Percentiles rank a stretch among this genome's conserved stretches.
phyloP scores from a whole-genome alignment of 2,888 invertebrate species.

The Lampropteryx suffumata region DNA sequence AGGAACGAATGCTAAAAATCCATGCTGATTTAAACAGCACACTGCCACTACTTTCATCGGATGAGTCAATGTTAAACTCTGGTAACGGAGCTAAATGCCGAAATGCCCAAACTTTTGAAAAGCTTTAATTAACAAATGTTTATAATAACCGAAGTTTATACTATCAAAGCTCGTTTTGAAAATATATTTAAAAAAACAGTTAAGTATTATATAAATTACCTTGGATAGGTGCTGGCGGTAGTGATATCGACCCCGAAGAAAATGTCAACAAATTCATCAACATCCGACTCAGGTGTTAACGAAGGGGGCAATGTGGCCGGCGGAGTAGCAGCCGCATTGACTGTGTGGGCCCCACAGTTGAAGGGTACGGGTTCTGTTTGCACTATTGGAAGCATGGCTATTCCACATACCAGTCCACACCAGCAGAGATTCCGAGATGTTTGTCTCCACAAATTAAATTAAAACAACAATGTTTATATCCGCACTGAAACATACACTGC shows the following conservation, averaged over 20 bases:
- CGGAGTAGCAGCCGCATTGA: slow-evolving; percentile 64
- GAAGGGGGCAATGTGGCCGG: slow-evolving; percentile 74
- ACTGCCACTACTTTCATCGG: too few species aligned
- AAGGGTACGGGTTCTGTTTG: slow-evolving; percentile 73
- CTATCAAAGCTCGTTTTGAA: background rate
- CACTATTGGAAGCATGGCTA: slow-evolving; percentile 78
- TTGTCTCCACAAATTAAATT: slow-evolving; percentile 59
- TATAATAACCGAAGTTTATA: too few species aligned
- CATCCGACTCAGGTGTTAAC: slow-evolving; percentile 74
- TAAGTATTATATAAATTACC: slow-evolving; percentile 37
- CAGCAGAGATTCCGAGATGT: slow-evolving; percentile 56
- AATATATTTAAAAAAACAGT: background rate
- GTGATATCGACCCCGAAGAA: slow-evolving; percentile 79
- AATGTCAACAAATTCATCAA: slow-evolving; percentile 74
- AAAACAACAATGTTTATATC: slow-evolving; percentile 68
- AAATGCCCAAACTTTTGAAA: too few species aligned
- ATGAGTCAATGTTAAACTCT: too few species aligned
- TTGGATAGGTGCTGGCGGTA: slow-evolving; percentile 63
- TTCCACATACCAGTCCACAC: slow-evolving; percentile 59
- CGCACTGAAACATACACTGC: slow-evolving; percentile 79
- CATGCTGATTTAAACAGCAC: too few species aligned
- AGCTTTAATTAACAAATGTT: too few species aligned
- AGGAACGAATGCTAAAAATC: too few species aligned
- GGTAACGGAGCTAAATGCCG: too few species aligned
- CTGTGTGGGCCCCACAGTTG: slow-evolving; percentile 67